Base-by-base conservation (phyloP, 2,797 vertebrate genomes). In the Sebastes melanostomus region DNA sequence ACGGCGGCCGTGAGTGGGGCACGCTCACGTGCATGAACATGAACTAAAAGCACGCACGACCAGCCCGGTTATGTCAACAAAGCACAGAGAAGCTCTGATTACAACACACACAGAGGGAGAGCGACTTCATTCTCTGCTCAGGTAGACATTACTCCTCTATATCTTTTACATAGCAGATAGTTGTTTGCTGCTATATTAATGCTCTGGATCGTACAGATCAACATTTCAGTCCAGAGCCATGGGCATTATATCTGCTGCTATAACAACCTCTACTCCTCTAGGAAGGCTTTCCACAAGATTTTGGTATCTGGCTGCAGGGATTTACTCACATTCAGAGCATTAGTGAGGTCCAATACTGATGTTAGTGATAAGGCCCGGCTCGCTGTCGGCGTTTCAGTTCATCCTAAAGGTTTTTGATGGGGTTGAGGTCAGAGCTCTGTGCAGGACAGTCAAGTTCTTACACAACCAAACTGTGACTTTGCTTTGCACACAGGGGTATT, bases 281-380 rank as follows among this genome's bases (percentile, higher is more conserved):
- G 13, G 24, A 50, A 58, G 14, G 63, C 24, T 66, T 70, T 59
- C 25, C 29, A n/a, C 12, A 68, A 29, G 69, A 62, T 32, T 59
- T 34, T 46, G 34, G 22, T 30, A 30, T 20, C n/a, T 42, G 20
- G 42, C n/a, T 27, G 61, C 42, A 36, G 27, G 56, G 46, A 75
- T 62, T 75, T 42, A 11, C 46, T 62, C 13, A 22, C 42, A 82
- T 68, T 68, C 38, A 66, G 54, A 46, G 71, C 66, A 22, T 70
- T 66, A 66, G 24, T 7, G 52, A 77, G 70, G 65, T 77, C n/a
- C 0, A 42, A 3, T 27, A 13, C 29, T 59, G 72, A 68, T 84
- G 52, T 22, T 18, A 29, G 59, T 13, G 52, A 65, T 65, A 63
- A 75, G 38, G 34, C 67, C 27, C 3, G 13, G 42, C 46, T 73